Base-by-base conservation (phyloP, 2,113 vertebrate species). In the rat (Rattus norvegicus) region DNA sequence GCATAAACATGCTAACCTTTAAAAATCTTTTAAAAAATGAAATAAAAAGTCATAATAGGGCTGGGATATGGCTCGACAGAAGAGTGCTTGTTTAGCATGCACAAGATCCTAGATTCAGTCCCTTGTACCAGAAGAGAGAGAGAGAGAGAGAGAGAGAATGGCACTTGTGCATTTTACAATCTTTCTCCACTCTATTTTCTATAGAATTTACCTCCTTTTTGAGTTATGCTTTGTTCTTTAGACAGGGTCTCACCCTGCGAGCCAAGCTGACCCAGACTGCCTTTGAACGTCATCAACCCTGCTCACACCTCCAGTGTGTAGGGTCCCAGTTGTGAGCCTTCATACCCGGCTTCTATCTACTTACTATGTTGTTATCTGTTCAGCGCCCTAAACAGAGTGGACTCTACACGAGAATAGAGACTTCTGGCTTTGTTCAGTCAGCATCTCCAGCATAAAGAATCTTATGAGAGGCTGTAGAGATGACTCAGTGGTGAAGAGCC, bases 121-220 rank as follows among this genome's bases (percentile, higher is more conserved):
- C 26, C 9, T 11, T 65, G 22, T 47, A 77, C 8, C 1, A 16
- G 30, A 30, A 12, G 19, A 26, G 20, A 30, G 12, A 16, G 72
- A 65, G 92, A 80, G 26, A 67, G 43, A 43, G 43, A 43, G 43
- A 43, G 43, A 43, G 43, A 43, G 43, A 43, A 3, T 19, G 12
- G 33, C n/a, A 73, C 65, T 30, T 80, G 28, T 52, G 43, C 84
- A 33, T 54, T 11, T 52, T 26, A 3, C 13, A 54, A 59, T 54
- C 79, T 88, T 94, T 81, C 24, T n/a, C 24, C 43, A 24, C 59
- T 83, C 59, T 95, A 59, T 59, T 65, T 95, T 73, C 70, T 47
- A 39, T 39, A 22, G 77, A 22, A n/a, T 80, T 56, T 80, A 36
- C 56, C 17, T 56, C 52, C 52, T 80, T 36, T 80, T 36, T 56